These are phyloP conservation scores for Malurus alboscapulatus DNA, from an alignment of 2,113 vertebrate species.

Conservation along the genomic window DNA sequence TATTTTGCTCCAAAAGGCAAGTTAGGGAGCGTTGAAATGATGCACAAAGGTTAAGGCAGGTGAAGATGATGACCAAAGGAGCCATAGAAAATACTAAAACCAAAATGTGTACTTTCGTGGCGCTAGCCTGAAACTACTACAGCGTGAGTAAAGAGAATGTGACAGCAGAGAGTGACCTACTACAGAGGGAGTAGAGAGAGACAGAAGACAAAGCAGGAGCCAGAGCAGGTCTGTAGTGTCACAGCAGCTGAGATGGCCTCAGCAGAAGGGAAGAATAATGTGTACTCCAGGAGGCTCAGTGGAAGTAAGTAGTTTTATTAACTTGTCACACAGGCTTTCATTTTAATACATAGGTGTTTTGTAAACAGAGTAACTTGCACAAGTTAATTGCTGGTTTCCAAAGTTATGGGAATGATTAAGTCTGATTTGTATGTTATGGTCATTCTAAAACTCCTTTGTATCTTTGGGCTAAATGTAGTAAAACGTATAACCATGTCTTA, in stretches of 20 bases:
- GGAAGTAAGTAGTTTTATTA: not conserved
- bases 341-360: not conserved
- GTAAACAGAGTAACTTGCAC: not conserved
- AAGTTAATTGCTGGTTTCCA: not conserved
- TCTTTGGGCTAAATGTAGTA: not conserved
- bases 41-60: not conserved
- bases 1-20: not conserved
- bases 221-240: not conserved
- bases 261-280: not conserved
- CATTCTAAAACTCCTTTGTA: not conserved
- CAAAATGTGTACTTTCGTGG: not conserved
- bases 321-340: not conserved
- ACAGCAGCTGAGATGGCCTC: not conserved
- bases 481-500: not conserved
- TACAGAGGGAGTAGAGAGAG: not conserved
- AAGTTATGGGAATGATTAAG: not conserved
- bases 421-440: not conserved
- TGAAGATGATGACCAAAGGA: not conserved
- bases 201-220: not conserved
- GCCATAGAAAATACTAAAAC: not conserved
- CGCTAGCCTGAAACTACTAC: not conserved
- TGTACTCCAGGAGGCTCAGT: not conserved
- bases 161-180: not conserved
- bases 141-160: not conserved
- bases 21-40: not conserved